Conservation (phyloP, 2,888 invertebrate genomes). For the Plusia festucae region DNA sequence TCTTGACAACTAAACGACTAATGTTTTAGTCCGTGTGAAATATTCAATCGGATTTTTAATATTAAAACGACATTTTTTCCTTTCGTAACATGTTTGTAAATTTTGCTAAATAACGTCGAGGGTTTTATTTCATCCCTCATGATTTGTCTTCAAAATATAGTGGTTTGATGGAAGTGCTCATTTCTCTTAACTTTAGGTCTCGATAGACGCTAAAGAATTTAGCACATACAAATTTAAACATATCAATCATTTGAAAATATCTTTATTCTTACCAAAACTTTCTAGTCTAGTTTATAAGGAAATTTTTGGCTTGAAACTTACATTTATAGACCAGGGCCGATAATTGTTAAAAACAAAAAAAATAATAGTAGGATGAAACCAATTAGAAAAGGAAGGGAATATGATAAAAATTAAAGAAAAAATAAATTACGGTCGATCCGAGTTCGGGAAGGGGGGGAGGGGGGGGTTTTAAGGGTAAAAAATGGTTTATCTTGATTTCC, state of each 20-base stretch:
- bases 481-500: too few species aligned
- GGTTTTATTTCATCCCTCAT: not conserved
- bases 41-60: constrained; percentile 45
- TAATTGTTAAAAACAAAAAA: too few species aligned
- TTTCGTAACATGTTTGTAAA: not conserved
- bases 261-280: not conserved
- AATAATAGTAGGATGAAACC: too few species aligned
- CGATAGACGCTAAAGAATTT: not conserved
- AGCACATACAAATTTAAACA: not conserved
- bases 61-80: constrained; percentile 32
- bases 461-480: too few species aligned
- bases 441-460: too few species aligned
- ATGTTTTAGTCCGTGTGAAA: constrained; percentile 58
- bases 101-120: not conserved
- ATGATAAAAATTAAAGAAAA: too few species aligned
- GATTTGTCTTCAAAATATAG: not conserved
- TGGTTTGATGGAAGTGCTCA: not conserved
- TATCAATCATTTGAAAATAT: too few species aligned
- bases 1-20: constrained; percentile 80
- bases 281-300: constrained; percentile 12
- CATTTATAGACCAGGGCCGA: too few species aligned
- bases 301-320: constrained; percentile 1
- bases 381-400: too few species aligned
- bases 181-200: not conserved
- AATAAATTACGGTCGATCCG: too few species aligned